Percentiles rank a stretch among this genome's conserved stretches.
Evolutionary conservation across 2,113 vertebrate species (phyloP).

Genomic region (Saccopteryx leptura): DNA sequence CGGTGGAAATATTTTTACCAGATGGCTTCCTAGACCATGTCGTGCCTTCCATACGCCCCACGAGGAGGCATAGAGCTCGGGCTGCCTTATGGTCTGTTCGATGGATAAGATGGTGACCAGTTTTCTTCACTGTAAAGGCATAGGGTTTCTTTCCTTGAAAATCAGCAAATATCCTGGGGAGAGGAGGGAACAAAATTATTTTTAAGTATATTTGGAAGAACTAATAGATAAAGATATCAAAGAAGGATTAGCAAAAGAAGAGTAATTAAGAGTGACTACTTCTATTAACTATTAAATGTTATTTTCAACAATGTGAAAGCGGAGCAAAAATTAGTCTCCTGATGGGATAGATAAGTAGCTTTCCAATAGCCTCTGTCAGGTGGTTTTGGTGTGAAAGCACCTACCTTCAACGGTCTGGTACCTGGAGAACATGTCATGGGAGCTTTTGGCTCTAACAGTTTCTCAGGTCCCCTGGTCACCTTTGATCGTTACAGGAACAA

Average conservation of each 20-base stretch:
- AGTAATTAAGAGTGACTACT: neutral
- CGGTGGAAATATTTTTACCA: neutral
- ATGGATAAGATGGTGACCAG: neutral
- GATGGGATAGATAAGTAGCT: neutral
- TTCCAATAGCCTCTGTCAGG: neutral
- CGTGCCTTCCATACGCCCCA: no score
- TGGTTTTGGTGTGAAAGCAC: neutral
- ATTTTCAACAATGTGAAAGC: neutral
- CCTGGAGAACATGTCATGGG: neutral
- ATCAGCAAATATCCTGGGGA: neutral
- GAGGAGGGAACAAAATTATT: neutral
- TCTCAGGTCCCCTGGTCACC: neutral
- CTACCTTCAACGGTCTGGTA: neutral
- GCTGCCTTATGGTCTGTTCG: neutral
- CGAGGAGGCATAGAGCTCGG: neutral
- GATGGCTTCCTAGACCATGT: neutral
- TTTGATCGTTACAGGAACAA: neutral
- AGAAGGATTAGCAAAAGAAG: neutral
- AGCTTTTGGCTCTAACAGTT: neutral
- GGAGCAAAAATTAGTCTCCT: neutral
- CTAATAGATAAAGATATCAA: neutral
- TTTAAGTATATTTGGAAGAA: slow-evolving; percentile 8
- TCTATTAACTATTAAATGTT: neutral
- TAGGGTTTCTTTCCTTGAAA: neutral
- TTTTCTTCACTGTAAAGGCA: neutral